These are phyloP conservation scores for Thereva nobilitata DNA, from an alignment of 2,888 invertebrate genomes.

Conservation along the genomic window DNA sequence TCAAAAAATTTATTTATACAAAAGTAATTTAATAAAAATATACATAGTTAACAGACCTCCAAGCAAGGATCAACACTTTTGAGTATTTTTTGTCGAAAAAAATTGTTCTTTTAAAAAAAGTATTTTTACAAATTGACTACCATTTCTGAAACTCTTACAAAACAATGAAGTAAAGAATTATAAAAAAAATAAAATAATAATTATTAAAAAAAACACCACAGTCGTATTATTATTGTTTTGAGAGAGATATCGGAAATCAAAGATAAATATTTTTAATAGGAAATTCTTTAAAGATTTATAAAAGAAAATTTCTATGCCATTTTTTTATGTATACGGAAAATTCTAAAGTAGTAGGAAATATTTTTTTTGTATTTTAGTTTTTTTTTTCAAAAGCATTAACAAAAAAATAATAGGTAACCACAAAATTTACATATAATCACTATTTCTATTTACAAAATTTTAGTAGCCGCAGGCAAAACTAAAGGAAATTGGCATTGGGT, in stretches of 20 bases:
- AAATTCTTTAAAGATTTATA: not conserved
- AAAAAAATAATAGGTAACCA: constrained; percentile 22
- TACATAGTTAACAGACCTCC: constrained; percentile 46
- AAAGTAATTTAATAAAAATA: constrained; percentile 34
- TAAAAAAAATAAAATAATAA: constrained; percentile 30
- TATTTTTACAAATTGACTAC: constrained; percentile 44
- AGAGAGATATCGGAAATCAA: not conserved
- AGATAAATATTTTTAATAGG: constrained; percentile 4
- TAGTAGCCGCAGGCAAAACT: constrained; percentile 14
- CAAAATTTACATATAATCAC: constrained; percentile 18
- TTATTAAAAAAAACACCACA: constrained; percentile 41
- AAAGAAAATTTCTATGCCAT: too few relatives aligned
- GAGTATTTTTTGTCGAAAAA: constrained; percentile 35
- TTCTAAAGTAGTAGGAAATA: constrained; percentile 1
- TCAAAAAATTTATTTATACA: constrained; percentile 40
- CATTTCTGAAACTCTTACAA: constrained; percentile 39
- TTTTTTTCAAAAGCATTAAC: not conserved
- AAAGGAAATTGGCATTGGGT: constrained; percentile 5
- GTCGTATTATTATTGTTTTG: constrained; percentile 37
- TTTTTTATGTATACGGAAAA: too few relatives aligned
- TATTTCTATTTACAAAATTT: constrained; percentile 13
- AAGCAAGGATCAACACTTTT: constrained; percentile 44
- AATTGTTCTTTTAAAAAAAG: not conserved
- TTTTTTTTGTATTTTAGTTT: constrained; percentile 20
- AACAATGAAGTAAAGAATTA: constrained; percentile 23